Percentiles rank a stretch among this genome's conserved stretches.
Conservation (phyloP, 2,888 invertebrate genomes). For the Leptopilina syphax region DNA sequence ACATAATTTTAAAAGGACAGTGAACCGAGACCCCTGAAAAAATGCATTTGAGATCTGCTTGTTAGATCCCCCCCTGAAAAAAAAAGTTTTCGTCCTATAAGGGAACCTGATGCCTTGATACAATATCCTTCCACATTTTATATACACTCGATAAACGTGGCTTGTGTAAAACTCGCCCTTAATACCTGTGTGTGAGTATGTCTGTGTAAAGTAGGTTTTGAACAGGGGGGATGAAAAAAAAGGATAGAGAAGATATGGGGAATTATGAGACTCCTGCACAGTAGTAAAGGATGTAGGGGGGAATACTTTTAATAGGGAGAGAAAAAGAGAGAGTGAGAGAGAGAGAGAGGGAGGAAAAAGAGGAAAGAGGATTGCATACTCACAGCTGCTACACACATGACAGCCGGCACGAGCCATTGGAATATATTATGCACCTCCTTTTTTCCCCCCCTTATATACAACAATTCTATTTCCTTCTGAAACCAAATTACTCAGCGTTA, state of each 20-base stretch:
- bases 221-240: slow-evolving; percentile 4
- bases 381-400: slow-evolving; percentile 57
- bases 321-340: background rate
- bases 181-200: background rate
- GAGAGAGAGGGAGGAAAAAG: slow-evolving; percentile 27
- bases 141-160: background rate
- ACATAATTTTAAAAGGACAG: slow-evolving; percentile 70
- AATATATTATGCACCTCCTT: slow-evolving; percentile 33
- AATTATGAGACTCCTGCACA: slow-evolving; percentile 20
- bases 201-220: slow-evolving; percentile 6
- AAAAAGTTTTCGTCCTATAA: slow-evolving; percentile 11
- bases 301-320: slow-evolving; percentile 43
- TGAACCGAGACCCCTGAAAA: slow-evolving; percentile 63
- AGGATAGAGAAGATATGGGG: slow-evolving; percentile 32
- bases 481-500: slow-evolving; percentile 21
- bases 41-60: slow-evolving; percentile 21
- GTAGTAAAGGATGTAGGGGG: slow-evolving; percentile 54
- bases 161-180: background rate
- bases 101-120: slow-evolving; percentile 37
- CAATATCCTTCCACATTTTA: slow-evolving; percentile 18
- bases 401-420: slow-evolving; percentile 70
- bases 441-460: background rate
- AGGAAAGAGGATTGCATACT: slow-evolving; percentile 52
- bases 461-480: slow-evolving; percentile 20
- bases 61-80: slow-evolving; percentile 12